Evolutionary conservation across 2,888 invertebrate species (phyloP).

Genomic region (Noctua comes): DNA sequence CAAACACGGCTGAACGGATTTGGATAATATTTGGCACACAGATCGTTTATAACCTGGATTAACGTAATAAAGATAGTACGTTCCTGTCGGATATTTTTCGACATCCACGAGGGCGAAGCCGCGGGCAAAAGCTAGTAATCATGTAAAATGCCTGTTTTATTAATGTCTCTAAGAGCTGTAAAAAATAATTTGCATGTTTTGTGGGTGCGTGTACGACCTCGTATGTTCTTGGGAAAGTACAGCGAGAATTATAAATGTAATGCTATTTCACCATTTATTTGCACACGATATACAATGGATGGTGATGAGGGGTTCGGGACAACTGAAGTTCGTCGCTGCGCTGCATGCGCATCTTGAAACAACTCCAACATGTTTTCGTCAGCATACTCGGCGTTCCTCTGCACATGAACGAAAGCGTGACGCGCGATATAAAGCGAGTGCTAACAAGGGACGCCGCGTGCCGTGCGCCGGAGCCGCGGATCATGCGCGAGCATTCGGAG

Average conservation of each 20-base stretch:
- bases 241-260: background rate
- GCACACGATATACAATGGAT: background rate
- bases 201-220: background rate
- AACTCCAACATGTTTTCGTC: background rate
- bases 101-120: too few relatives aligned
- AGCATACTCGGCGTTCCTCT: background rate
- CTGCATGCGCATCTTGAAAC: background rate
- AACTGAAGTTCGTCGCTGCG: background rate
- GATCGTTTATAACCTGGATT: too few relatives aligned
- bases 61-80: too few relatives aligned
- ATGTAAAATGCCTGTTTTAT: background rate
- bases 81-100: too few relatives aligned
- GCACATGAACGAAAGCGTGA: background rate
- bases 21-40: too few relatives aligned
- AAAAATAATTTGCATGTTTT: background rate
- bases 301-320: background rate
- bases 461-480: background rate
- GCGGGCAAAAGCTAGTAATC: too few relatives aligned
- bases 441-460: background rate
- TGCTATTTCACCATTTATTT: background rate
- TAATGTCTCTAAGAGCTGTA: background rate
- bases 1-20: too few relatives aligned
- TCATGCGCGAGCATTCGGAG: conserved; percentile 17
- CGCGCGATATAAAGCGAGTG: background rate
- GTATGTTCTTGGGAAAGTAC: background rate